These are phyloP conservation scores for Aspiorhynchus laticeps DNA, from an alignment of 2,113 vertebrate genomes.

Conservation along the genomic window DNA sequence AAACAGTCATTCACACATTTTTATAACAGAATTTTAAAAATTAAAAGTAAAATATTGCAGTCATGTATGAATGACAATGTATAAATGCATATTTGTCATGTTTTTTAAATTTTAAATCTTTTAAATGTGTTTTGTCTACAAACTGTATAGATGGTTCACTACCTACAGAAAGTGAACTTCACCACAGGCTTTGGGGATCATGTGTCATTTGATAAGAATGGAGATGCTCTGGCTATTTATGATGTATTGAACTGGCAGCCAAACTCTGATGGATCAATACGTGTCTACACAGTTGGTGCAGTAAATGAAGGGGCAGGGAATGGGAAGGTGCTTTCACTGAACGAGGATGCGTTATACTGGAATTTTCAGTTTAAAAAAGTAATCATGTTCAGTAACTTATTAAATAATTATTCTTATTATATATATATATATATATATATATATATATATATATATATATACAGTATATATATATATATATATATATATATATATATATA, in stretches of 20 bases:
- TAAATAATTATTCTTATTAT: neutral
- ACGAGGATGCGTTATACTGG: conserved; percentile 58
- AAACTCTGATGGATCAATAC: conserved; percentile 60
- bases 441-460: too few relatives aligned
- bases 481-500: neutral
- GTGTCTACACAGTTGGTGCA: conserved; percentile 63
- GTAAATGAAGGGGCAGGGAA: conserved; percentile 61
- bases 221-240: conserved; percentile 74
- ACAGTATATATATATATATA: too few relatives aligned
- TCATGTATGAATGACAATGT: neutral
- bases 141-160: conserved; percentile 66
- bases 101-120: too few relatives aligned
- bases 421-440: too few relatives aligned
- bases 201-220: conserved; percentile 7
- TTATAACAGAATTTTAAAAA: neutral
- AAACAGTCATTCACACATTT: neutral
- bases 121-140: neutral
- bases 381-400: neutral
- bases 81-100: neutral
- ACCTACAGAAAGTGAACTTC: conserved; percentile 71
- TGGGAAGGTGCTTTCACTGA: conserved; percentile 62
- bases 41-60: neutral
- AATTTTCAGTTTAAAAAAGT: conserved; percentile 52
- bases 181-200: conserved; percentile 55
- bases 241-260: conserved; percentile 68